Base-by-base conservation (phyloP, 2,113 vertebrate genomes). In the Zeus faber region DNA sequence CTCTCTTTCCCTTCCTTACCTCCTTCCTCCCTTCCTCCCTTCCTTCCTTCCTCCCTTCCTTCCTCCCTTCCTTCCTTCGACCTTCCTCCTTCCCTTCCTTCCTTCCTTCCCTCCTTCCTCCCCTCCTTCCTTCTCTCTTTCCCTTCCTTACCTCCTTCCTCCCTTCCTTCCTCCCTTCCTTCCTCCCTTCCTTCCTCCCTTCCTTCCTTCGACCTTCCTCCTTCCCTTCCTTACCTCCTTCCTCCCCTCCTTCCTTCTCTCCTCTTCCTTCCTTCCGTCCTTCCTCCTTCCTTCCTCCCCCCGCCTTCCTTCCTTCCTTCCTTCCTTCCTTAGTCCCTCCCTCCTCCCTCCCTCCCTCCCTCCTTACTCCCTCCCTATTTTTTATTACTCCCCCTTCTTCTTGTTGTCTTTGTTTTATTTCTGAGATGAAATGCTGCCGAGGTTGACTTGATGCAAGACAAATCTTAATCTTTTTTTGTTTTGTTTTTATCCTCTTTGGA, bases 391-490 rank as follows among this genome's bases (percentile, higher is more conserved):
- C 14, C 9, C 8, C 23, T 24, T 31, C 24, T 8, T 14, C 49
- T 46, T 39, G 23, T n/a, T n/a, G n/a, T n/a, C n/a, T n/a, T n/a
- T n/a, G n/a, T n/a, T n/a, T n/a, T 52, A 26, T 49, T 58, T 53
- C 50, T 26, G 5, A 21, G 31, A 62, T 20, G 41, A 46, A 49
- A 11, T 55, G 37, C 49, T 27, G 24, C 2, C 39, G 26, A 70
- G 54, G 54, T 55, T 29, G 2, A n/a, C 14, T 53, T 33, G 40
- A 54, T 62, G 54, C 37, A 58, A 51, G 17, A 17, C 6, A 20
- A 50, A 18, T 56, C 8, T 9, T 47, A 20, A 55, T 60, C 18
- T 72, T 61, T 37, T 14, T 37, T 14, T 37, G 11, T 37, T 14
- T 37, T n/a, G n/a, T n/a, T n/a, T n/a, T n/a, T n/a, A 35, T 62